Conservation (phyloP, 2,113 vertebrate species). For the Isichthys henryi region DNA sequence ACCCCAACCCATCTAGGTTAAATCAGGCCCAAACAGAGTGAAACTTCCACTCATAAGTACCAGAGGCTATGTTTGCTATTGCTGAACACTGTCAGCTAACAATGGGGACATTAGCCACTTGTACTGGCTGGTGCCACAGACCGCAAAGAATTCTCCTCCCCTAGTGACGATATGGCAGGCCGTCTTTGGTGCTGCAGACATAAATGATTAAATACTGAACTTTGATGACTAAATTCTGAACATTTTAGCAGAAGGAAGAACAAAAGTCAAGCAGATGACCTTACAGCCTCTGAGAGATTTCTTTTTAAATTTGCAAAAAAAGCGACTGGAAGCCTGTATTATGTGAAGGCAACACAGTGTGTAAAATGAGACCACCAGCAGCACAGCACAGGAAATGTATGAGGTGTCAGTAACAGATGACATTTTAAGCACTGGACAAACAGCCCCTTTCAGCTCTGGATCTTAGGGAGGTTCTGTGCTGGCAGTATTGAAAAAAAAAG, state of each 20-base stretch:
- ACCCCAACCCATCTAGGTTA: neutral
- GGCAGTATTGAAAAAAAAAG: neutral
- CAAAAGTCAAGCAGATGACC: neutral
- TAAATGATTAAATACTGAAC: neutral
- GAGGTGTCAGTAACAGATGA: conserved; percentile 17
- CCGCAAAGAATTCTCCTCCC: neutral
- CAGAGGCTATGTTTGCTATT: neutral
- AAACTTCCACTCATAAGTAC: neutral
- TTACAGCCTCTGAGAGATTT: neutral
- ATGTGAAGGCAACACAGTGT: neutral
- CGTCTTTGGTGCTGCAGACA: neutral
- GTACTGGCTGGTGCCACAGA: neutral
- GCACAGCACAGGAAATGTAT: conserved; percentile 8
- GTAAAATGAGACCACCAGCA: conserved; percentile 17
- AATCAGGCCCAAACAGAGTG: neutral
- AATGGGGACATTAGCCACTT: neutral
- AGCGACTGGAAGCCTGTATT: no score
- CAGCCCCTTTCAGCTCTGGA: conserved; percentile 9
- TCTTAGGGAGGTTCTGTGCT: neutral
- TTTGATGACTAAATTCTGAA: neutral
- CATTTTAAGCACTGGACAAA: conserved; percentile 26
- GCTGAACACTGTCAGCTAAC: neutral
- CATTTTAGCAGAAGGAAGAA: neutral
- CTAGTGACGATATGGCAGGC: neutral
- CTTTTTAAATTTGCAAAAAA: neutral